These are phyloP conservation scores for Morone saxatilis DNA, from an alignment of 2,113 vertebrate species.

Conservation along the genomic window DNA sequence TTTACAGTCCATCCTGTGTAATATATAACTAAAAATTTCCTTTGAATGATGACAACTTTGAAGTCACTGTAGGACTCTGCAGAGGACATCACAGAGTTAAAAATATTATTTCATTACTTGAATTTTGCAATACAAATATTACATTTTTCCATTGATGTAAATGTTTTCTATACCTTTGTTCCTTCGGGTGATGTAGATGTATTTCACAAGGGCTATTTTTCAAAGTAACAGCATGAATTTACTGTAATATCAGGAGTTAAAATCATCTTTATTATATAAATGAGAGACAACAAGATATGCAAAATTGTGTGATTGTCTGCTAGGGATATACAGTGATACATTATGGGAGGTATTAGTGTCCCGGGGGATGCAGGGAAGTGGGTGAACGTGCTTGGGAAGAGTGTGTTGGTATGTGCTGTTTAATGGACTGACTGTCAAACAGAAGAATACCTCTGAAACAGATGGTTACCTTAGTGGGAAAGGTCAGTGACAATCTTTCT, in stretches of 20 bases:
- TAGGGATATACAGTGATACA: background rate
- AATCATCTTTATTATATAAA: background rate
- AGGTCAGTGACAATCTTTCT: constrained; percentile 51
- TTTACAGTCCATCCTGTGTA: constrained; percentile 14
- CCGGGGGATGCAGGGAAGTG: constrained; percentile 10
- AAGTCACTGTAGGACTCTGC: background rate
- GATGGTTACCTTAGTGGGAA: constrained; percentile 45
- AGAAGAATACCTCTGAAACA: constrained; percentile 51
- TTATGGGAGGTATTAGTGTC: constrained; percentile 8
- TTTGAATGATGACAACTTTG: background rate
- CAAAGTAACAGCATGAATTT: background rate
- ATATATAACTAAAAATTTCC: too few species aligned
- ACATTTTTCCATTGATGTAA: background rate
- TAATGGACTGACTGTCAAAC: constrained; percentile 54
- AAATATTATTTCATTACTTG: background rate
- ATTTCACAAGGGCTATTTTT: background rate
- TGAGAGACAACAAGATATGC: background rate
- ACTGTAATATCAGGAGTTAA: background rate
- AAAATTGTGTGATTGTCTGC: constrained; percentile 4
- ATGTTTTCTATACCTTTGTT: background rate
- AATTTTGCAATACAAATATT: background rate
- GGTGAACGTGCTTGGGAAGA: background rate
- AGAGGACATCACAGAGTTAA: background rate
- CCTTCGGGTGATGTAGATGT: too few species aligned
- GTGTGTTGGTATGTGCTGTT: constrained; percentile 18